These are phyloP conservation scores for Phragmatobia fuliginosa DNA, from an alignment of 2,888 invertebrate genomes.

Conservation along the genomic window DNA sequence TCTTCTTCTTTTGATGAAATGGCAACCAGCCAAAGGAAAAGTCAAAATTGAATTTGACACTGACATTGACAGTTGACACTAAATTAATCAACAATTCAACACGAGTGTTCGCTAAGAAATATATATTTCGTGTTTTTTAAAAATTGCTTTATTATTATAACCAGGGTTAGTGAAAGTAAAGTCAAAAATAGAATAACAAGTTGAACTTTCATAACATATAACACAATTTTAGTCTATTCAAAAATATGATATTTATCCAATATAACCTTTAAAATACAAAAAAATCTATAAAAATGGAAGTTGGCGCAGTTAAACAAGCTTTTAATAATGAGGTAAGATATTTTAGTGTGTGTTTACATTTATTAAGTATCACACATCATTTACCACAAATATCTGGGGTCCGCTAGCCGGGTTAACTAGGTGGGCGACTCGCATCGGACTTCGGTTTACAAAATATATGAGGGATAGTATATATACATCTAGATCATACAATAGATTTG, in stretches of 20 bases:
- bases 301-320: conserved; percentile 82
- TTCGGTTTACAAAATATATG: too few species aligned
- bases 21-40: too few species aligned
- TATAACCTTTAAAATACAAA: conserved; percentile 46
- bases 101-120: background rate
- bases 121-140: background rate
- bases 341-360: background rate
- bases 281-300: conserved; percentile 68
- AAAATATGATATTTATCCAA: conserved; percentile 10
- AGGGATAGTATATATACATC: too few species aligned
- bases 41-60: background rate
- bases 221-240: background rate
- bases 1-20: too few species aligned
- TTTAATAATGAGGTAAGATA: conserved; percentile 79
- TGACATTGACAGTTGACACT: conserved; percentile 1
- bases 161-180: background rate
- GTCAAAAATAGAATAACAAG: background rate
- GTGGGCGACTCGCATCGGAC: too few species aligned
- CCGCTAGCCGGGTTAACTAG: too few species aligned
- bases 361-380: background rate
- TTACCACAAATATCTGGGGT: too few species aligned
- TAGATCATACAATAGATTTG: too few species aligned
- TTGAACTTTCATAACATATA: background rate
- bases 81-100: background rate
- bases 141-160: too few species aligned